Evolutionary conservation across 2,888 invertebrate species (phyloP).

Genomic region (Nebria brevicollis): DNA sequence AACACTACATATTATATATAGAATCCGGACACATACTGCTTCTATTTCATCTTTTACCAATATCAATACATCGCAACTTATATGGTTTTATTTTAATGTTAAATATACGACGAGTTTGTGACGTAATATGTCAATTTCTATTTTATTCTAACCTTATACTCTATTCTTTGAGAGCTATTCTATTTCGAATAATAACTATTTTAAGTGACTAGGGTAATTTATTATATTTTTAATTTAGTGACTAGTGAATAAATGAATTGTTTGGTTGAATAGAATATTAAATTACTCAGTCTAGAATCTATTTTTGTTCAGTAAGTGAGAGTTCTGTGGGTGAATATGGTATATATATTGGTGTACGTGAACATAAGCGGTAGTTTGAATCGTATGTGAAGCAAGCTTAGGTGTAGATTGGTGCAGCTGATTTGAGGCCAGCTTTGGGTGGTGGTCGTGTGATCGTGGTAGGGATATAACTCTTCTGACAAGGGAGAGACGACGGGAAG

Average conservation of each 20-base stretch:
- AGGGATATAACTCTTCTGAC: conserved; percentile 36
- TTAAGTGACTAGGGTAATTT: too few relatives aligned
- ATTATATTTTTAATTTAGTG: too few relatives aligned
- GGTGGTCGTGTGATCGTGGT: not conserved
- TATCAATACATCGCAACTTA: too few relatives aligned
- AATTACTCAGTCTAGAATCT: too few relatives aligned
- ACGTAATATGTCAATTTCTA: not conserved
- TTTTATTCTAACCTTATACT: not conserved
- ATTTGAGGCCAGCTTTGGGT: conserved; percentile 45
- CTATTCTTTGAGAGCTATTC: not conserved
- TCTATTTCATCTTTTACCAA: too few relatives aligned
- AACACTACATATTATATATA: too few relatives aligned
- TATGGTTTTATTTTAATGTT: too few relatives aligned
- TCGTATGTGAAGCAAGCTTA: not conserved
- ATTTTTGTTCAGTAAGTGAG: not conserved
- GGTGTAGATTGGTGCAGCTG: conserved; percentile 39
- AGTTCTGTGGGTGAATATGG: not conserved
- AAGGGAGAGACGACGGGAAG: conserved; percentile 45
- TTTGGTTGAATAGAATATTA: not conserved
- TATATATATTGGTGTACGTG: not conserved
- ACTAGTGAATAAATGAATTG: too few relatives aligned
- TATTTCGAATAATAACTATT: not conserved
- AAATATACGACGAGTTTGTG: too few relatives aligned
- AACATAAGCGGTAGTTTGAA: not conserved
- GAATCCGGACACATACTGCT: too few relatives aligned